Base-by-base conservation (phyloP, 2,888 invertebrate genomes). In the Coelopa pilipes region DNA sequence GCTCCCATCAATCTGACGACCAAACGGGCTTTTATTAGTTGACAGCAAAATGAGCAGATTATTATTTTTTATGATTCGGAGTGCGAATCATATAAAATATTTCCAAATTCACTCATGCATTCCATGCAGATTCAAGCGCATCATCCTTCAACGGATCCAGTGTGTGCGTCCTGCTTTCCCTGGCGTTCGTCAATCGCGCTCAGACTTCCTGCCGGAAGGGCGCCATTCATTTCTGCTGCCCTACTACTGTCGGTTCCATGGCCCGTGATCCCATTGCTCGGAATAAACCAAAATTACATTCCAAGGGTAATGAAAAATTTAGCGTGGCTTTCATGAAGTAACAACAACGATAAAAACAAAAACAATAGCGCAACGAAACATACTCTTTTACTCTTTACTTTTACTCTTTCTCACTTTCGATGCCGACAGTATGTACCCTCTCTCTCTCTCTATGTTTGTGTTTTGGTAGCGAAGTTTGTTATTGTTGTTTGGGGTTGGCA, bases 241-340 rank as follows among this genome's bases (percentile, higher is more conserved):
- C 50, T 66, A 7, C 65, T 1, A 4, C 66, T n/a, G n/a, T n/a
- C n/a, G n/a, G n/a, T 19, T 17, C 17, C 17, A 12, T n/a, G 21
- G 10, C 45, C 34, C 34, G 34, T 2, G 34, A 34, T 47, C 19
- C 5, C 45, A 46, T 65, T 17, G 46, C 46, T 65, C 46, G 46
- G 21, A 24, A 24, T 66, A 50, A 49, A 66, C 66, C 50, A 21
- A 66, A 66, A 66, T 66, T 66, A 66, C 66, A 66, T 66, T 66
- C 50, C 66, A 49, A 66, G 66, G 66, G 66, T 66, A 66, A 66
- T 66, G 66, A 66, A 66, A 66, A 66, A 66, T 66, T 66, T 50
- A 66, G 50, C 66, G 50, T 49, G 66, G 49, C 50, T 50, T 50
- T 66, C 50, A 66, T 15, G 50, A 49, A 49, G 19, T 46, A 45